phyloP scores from a whole-genome alignment of 2,797 vertebrate genomes.

The Mormyrus hasselquistii region DNA sequence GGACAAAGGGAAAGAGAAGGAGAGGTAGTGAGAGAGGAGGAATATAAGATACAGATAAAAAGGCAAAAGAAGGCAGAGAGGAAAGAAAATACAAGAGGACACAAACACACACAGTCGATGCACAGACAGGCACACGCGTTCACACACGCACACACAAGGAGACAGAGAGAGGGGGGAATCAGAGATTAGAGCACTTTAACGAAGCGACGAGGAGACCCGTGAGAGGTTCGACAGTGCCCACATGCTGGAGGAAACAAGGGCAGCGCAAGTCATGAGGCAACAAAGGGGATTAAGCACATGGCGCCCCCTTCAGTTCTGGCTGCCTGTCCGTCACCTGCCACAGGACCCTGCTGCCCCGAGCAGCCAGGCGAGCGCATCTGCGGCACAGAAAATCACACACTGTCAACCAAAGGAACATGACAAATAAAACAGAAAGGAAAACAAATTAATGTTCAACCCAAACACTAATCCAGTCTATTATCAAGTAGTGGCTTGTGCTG shows the following conservation, averaged over 20 bases:
- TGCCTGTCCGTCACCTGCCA: background rate
- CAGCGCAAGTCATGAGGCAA: background rate
- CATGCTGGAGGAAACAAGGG: background rate
- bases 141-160: background rate
- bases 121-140: background rate
- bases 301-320: background rate
- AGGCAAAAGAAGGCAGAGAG: background rate
- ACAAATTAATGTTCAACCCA: background rate
- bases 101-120: background rate
- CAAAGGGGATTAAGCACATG: background rate
- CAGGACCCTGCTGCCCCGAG: background rate
- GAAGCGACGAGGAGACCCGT: background rate
- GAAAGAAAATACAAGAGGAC: background rate
- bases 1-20: background rate
- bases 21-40: background rate
- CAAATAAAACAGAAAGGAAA: background rate
- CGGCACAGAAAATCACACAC: background rate
- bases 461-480: background rate
- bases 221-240: background rate
- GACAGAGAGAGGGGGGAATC: background rate
- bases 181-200: conserved; percentile 11
- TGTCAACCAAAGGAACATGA: background rate
- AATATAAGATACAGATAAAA: background rate
- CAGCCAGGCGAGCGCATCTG: background rate
- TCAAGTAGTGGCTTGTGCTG: background rate